A percentile compares a stretch with the other conserved stretches of the same genome.
Evolutionary conservation across 1,140 invertebrate species (phyloP).

Genomic region (Scaptomyza pallida): DNA sequence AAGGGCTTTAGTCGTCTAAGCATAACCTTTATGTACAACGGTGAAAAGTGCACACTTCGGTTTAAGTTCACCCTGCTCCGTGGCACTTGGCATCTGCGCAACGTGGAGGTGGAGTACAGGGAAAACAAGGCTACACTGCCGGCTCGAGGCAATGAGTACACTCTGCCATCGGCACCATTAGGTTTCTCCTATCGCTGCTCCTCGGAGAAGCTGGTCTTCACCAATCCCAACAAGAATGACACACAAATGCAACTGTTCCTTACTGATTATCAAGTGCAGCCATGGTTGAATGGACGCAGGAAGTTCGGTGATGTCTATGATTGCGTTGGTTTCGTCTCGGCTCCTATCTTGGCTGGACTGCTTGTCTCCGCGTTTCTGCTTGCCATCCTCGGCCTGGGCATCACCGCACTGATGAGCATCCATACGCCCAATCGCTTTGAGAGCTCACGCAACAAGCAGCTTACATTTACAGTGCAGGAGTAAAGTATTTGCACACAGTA

Average conservation of each 20-base stretch:
- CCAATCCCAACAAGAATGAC: conserved; percentile 79
- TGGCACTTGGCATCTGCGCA: conserved; percentile 85
- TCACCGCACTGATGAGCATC: conserved; percentile 96
- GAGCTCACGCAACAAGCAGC: conserved; percentile 97
- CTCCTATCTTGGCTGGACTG: conserved; percentile 96
- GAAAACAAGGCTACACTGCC: conserved; percentile 65
- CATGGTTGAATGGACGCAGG: conserved; percentile 84
- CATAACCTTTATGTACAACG: conserved; percentile 68
- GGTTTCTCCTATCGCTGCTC: conserved; percentile 85
- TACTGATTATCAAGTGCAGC: conserved; percentile 85
- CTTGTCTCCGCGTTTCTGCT: conserved; percentile 91
- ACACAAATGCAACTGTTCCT: conserved; percentile 78
- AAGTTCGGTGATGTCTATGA: conserved; percentile 91
- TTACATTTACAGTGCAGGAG: conserved; percentile 91
- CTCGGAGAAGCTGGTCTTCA: conserved; percentile 83
- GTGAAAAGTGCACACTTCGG: conserved; percentile 69
- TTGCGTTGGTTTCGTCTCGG: conserved; percentile 95
- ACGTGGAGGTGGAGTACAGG: conserved; percentile 84
- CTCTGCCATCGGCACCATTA: conserved; percentile 84
- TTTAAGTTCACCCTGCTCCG: conserved; percentile 72
- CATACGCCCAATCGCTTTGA: conserved; percentile 99
- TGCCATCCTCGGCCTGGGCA: conserved; percentile 91
- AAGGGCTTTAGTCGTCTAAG: conserved; percentile 70
- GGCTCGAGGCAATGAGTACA: conserved; percentile 72
- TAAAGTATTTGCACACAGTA: conserved; percentile 79